A percentile compares a stretch with the other conserved stretches of the same genome.
Evolutionary conservation across 2,113 vertebrate species (phyloP).

Genomic region (Macaca nemestrina): DNA sequence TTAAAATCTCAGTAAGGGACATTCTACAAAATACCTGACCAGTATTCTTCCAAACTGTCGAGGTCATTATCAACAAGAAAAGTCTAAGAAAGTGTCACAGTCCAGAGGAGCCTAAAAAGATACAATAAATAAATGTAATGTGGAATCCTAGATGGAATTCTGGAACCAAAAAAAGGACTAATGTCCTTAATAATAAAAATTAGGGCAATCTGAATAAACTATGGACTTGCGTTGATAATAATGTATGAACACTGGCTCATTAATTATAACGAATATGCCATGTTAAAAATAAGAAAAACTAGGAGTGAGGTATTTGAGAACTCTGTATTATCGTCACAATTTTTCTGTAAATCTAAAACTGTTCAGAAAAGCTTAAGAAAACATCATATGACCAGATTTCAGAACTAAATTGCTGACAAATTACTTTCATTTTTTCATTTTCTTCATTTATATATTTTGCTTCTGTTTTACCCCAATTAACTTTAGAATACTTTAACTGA

Average conservation of each 20-base stretch:
- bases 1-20: background rate
- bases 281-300: background rate
- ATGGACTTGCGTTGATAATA: background rate
- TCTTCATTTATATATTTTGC: background rate
- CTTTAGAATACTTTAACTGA: background rate
- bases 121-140: too few species aligned
- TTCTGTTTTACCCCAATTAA: background rate
- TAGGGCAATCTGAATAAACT: background rate
- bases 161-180: too few species aligned
- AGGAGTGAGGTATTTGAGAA: background rate
- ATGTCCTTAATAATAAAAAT: too few species aligned
- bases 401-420: background rate
- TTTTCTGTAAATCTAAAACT: background rate
- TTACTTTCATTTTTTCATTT: background rate
- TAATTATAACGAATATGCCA: background rate
- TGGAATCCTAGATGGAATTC: too few species aligned
- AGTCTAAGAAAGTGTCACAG: too few species aligned
- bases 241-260: background rate
- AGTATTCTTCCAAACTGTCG: too few species aligned
- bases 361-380: background rate
- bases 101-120: too few species aligned
- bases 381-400: background rate
- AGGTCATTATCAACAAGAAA: too few species aligned
- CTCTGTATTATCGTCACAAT: background rate
- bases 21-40: too few species aligned